Conservation (phyloP, 2,797 vertebrate species). For the Muscicapa striata region DNA sequence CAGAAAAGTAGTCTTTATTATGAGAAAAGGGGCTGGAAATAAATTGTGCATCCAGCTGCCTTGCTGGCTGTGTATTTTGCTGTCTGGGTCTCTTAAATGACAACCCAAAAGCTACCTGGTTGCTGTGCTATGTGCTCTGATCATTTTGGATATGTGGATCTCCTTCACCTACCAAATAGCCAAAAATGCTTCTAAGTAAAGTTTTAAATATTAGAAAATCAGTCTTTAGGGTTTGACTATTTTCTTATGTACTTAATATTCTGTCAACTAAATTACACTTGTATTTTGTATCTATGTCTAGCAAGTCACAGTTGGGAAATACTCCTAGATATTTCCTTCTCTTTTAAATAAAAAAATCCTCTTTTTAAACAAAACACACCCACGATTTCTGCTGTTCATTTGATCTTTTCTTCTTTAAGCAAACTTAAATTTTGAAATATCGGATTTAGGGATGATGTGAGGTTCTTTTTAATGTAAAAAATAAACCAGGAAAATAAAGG, state of each 20-base stretch:
- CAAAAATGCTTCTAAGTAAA: not conserved
- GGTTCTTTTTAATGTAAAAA: conserved; percentile 11
- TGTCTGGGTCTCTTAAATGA: not conserved
- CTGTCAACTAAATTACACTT: not conserved
- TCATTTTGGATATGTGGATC: not conserved
- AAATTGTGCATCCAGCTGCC: not conserved
- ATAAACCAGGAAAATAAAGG: not conserved
- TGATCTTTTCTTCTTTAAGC: not conserved
- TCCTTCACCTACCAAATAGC: not conserved
- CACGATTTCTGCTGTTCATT: not conserved
- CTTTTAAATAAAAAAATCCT: not conserved
- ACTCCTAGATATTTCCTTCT: not conserved
- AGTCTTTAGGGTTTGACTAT: not conserved
- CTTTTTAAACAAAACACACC: not conserved
- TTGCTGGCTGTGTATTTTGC: not conserved
- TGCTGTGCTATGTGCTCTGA: not conserved
- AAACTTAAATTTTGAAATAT: not conserved
- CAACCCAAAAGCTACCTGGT: not conserved
- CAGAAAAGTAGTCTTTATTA: conserved; percentile 15
- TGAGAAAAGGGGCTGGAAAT: conserved; percentile 6
- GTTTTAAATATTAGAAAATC: not conserved
- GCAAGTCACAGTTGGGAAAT: not conserved
- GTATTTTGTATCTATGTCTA: not conserved
- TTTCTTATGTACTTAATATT: not conserved
- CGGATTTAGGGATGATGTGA: not conserved